Evolutionary conservation across 2,888 invertebrate genomes (phyloP), one percentile per base, ranked within the genome.

Genomic region (Malthinus seriepunctatus): DNA sequence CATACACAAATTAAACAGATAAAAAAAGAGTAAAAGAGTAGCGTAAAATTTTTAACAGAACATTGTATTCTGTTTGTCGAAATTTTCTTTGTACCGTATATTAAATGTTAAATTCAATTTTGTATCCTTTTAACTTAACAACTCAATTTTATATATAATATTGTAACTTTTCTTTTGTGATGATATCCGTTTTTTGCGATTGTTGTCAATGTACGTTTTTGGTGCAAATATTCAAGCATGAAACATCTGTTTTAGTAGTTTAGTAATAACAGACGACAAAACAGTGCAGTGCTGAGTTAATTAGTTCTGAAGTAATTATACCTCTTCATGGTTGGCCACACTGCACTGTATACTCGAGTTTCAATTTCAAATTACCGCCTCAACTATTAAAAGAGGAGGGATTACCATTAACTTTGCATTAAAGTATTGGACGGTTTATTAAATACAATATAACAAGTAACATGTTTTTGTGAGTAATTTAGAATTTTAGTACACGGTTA

Each of bases 231-330:
- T 56, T 52, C 46, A 15, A 51, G 55, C 55, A 63, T 49, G 60
- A 57, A 62, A 60, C 63, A 62, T 63, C 63, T 63, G 65, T 62
- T 65, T 64, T 59, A 61, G 64, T 56, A 62, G 62, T 64, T 68
- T 67, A 51, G 60, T 60, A 68, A 66, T 66, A 67, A 66, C 63
- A 63, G 56, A 67, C 63, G 63, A 69, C 70, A 67, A 71, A 68
- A 70, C 68, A 70, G 64, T 64, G 58, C 65, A 66, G 67, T 67
- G 69, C 63, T 63, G 69, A 72, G 69, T 71, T 75, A 75, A 75
- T 75, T 75, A 75, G 73, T 75, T 73, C 67, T 68, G 69, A 73
- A 74, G 73, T 74, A 75, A 75, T 75, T 75, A 75, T 70, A 69
- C 67, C 70, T 67, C 73, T 72, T 71, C 70, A 72, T 66, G 71